These are phyloP conservation scores for Gryllus bimaculatus DNA, from an alignment of 1,140 invertebrate genomes.

Conservation along the genomic window DNA sequence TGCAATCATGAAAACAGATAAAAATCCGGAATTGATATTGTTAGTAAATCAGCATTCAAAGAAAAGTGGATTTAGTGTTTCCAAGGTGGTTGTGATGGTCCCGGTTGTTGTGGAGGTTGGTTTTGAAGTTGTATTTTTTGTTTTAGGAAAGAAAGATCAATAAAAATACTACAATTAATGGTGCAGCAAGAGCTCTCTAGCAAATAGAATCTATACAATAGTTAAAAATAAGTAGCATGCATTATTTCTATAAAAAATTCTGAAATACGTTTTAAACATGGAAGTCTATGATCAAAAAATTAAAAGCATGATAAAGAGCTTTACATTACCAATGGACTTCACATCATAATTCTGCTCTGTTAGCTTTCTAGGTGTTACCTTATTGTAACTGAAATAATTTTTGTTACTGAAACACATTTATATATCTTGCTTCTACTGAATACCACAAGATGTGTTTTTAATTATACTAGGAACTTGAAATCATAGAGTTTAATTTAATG, in stretches of 20 bases:
- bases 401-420: too few relatives aligned
- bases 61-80: slow-evolving; percentile 7
- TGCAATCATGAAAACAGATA: background rate
- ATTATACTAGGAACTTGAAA: too few relatives aligned
- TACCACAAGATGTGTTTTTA: too few relatives aligned
- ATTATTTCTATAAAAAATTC: too few relatives aligned
- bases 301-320: too few relatives aligned
- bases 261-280: background rate
- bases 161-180: slow-evolving; percentile 58
- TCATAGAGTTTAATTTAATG: too few relatives aligned
- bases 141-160: slow-evolving; percentile 68
- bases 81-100: slow-evolving; percentile 21
- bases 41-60: background rate
- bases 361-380: too few relatives aligned
- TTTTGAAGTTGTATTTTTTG: slow-evolving; percentile 58
- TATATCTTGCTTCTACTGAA: too few relatives aligned
- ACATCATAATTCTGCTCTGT: too few relatives aligned
- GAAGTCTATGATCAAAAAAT: too few relatives aligned
- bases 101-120: slow-evolving; percentile 39
- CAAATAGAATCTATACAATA: slow-evolving; percentile 10
- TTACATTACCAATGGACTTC: too few relatives aligned
- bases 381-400: too few relatives aligned
- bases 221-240: background rate
- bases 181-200: slow-evolving; percentile 38
- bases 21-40: background rate